A percentile compares a stretch with the other conserved stretches of the same genome.
Conservation (phyloP, 2,888 invertebrate genomes). For the Conchocele bisecta region DNA sequence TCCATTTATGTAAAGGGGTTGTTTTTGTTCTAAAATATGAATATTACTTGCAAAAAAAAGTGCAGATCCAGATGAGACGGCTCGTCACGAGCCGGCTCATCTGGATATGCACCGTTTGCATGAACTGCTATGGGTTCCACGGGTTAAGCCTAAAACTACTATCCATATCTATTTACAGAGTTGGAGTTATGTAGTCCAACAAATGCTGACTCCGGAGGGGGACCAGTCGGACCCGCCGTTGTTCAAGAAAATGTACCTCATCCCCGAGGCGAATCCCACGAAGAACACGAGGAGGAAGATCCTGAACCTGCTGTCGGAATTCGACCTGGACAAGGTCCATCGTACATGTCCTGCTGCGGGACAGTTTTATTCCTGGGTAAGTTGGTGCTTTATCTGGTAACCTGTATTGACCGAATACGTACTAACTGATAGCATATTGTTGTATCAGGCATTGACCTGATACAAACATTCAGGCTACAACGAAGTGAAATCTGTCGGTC, state of each 20-base stretch:
- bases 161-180: constrained; percentile 11
- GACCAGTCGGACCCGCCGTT: constrained; percentile 7
- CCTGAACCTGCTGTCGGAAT: constrained; percentile 26
- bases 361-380: constrained; percentile 45
- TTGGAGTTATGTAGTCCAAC: constrained; percentile 40
- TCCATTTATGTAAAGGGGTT: too few species aligned
- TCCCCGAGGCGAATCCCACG: constrained; percentile 36
- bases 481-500: too few species aligned
- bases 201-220: constrained; percentile 8
- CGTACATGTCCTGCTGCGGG: constrained; percentile 13
- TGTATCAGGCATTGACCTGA: too few species aligned
- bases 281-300: constrained; percentile 38
- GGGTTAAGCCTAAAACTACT: background rate
- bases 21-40: too few species aligned
- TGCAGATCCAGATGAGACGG: too few species aligned
- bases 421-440: too few species aligned
- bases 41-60: too few species aligned
- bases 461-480: too few species aligned
- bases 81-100: too few species aligned
- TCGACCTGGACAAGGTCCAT: constrained; percentile 24
- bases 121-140: too few species aligned
- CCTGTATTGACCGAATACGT: too few species aligned
- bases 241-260: constrained; percentile 30
- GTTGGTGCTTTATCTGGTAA: background rate
- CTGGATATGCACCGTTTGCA: too few species aligned